phyloP scores from a whole-genome alignment of 2,888 invertebrate genomes.

The Eupithecia centaureata region DNA sequence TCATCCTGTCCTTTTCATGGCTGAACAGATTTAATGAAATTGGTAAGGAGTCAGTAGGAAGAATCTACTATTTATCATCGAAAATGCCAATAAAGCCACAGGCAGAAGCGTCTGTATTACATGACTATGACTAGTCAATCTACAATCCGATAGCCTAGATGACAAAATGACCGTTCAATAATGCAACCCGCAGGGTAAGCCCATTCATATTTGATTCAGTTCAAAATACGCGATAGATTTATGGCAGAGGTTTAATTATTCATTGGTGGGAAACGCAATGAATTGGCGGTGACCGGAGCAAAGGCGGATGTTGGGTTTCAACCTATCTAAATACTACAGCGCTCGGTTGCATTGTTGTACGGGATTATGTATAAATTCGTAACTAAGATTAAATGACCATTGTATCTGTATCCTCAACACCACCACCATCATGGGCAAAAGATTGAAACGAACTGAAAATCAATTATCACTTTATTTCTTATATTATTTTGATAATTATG shows the following conservation, averaged over 20 bases:
- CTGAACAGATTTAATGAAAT: too few relatives aligned
- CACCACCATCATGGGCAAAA: too few relatives aligned
- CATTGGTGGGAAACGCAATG: constrained; percentile 35
- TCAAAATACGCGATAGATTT: constrained; percentile 29
- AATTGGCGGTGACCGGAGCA: constrained; percentile 38
- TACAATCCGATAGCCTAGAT: background rate
- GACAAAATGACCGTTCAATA: constrained; percentile 8
- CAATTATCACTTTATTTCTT: too few relatives aligned
- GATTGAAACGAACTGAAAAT: too few relatives aligned
- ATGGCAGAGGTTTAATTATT: constrained; percentile 33
- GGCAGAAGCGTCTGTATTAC: too few relatives aligned
- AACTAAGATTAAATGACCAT: too few relatives aligned
- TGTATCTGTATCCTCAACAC: too few relatives aligned
- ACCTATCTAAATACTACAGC: constrained; percentile 42
- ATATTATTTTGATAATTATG: too few relatives aligned
- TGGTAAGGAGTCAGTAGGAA: too few relatives aligned
- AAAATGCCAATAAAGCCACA: too few relatives aligned
- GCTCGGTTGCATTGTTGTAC: constrained; percentile 36
- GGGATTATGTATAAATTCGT: background rate
- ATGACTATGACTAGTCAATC: background rate
- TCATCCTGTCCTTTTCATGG: too few relatives aligned
- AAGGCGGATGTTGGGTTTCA: constrained; percentile 42
- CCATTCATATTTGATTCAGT: constrained; percentile 22
- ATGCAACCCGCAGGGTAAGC: constrained; percentile 5
- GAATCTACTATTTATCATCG: too few relatives aligned